A percentile compares a stretch with the other conserved stretches of the same genome.
phyloP scores from a whole-genome alignment of 2,113 vertebrate genomes.

The Hypocryptadius cinnamomeus region DNA sequence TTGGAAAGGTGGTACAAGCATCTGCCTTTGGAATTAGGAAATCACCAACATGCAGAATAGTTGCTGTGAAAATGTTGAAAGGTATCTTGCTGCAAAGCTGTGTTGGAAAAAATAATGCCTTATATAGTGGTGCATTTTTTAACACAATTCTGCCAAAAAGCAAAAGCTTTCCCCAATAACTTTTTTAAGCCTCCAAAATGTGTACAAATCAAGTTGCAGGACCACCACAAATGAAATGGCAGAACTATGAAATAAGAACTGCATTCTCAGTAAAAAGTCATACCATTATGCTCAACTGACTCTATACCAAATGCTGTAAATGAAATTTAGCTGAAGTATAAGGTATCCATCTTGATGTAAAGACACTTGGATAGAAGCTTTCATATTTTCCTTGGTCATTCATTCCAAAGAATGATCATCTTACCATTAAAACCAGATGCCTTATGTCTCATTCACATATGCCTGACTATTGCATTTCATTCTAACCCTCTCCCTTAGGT shows the following conservation, averaged over 20 bases:
- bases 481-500: not conserved
- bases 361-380: not conserved
- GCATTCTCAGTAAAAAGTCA: not conserved
- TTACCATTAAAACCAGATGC: not conserved
- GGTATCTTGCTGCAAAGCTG: constrained; percentile 63
- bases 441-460: not conserved
- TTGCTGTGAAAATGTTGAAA: constrained; percentile 98
- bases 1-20: constrained; percentile 91
- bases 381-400: not conserved
- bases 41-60: constrained; percentile 79
- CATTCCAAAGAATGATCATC: not conserved
- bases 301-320: not conserved
- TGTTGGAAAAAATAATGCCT: not conserved
- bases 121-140: not conserved
- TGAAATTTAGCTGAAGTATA: not conserved
- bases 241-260: not conserved
- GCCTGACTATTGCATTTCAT: not conserved
- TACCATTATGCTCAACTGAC: not conserved
- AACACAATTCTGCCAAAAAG: not conserved
- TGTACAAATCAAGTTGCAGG: not conserved
- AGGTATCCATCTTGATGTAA: not conserved
- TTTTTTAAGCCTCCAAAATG: not conserved
- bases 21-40: constrained; percentile 87
- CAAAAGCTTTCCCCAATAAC: not conserved
- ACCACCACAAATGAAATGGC: not conserved